phyloP scores from a whole-genome alignment of 2,113 vertebrate genomes.

The Sebastes fasciatus region DNA sequence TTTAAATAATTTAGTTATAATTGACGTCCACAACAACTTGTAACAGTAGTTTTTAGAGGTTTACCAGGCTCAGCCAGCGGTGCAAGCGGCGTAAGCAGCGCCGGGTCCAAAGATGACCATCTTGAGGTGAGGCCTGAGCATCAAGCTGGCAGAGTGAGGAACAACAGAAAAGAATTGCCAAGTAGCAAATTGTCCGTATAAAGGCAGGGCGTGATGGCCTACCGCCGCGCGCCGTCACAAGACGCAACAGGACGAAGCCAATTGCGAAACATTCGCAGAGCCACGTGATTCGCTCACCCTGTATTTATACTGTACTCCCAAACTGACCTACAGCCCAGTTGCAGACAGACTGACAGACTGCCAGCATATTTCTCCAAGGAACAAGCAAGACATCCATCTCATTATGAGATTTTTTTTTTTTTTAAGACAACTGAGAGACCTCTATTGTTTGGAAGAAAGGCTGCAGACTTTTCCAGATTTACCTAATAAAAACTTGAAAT shows the following conservation, averaged over 20 bases:
- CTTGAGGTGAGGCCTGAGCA: constrained; percentile 69
- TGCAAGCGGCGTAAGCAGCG: constrained; percentile 76
- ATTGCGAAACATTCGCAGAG: constrained; percentile 76
- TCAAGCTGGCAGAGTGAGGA: constrained; percentile 62
- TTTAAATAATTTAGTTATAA: not conserved
- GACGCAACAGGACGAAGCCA: constrained; percentile 78
- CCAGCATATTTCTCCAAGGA: constrained; percentile 59
- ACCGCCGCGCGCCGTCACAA: constrained; percentile 72
- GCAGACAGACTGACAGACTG: constrained; percentile 63
- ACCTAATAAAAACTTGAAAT: constrained; percentile 1
- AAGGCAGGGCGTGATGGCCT: constrained; percentile 81
- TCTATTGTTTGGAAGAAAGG: constrained; percentile 54
- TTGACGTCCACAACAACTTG: not conserved
- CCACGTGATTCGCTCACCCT: constrained; percentile 74
- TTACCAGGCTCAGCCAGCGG: constrained; percentile 82
- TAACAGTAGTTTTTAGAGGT: constrained; percentile 48
- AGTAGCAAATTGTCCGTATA: constrained; percentile 68
- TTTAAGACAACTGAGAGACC: constrained; percentile 21
- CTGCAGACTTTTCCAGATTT: constrained; percentile 2
- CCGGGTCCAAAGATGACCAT: constrained; percentile 76
- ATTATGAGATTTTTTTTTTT: constrained; percentile 39
- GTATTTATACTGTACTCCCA: constrained; percentile 79
- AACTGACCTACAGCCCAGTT: constrained; percentile 72
- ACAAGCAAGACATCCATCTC: constrained; percentile 61
- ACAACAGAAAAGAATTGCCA: constrained; percentile 69